phyloP scores from a whole-genome alignment of 1,140 invertebrate genomes.

The Drosophila nannoptera region DNA sequence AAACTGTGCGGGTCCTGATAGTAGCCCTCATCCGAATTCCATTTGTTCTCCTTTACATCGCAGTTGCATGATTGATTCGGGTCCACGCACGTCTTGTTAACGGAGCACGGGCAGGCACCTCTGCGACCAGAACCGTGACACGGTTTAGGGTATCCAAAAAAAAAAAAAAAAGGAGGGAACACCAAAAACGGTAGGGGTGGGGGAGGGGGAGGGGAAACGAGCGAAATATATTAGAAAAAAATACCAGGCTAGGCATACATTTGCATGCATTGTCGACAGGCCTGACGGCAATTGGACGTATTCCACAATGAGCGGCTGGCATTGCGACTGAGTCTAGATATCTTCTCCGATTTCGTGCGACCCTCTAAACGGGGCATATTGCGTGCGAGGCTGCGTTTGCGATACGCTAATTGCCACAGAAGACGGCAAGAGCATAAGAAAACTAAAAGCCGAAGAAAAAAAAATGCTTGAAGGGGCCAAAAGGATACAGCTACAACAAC shows the following conservation, averaged over 20 bases:
- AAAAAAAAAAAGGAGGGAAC: slow-evolving; percentile 15
- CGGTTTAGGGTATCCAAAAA: slow-evolving; percentile 59
- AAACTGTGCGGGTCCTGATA: slow-evolving; percentile 88
- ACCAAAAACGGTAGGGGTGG: no score
- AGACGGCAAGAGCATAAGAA: no score
- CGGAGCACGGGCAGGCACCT: slow-evolving; percentile 84
- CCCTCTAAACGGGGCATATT: slow-evolving; percentile 41
- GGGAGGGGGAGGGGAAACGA: no score
- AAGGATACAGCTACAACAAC: background rate
- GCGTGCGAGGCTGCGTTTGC: slow-evolving; percentile 16
- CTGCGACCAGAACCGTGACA: slow-evolving; percentile 71
- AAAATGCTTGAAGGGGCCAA: background rate
- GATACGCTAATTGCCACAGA: slow-evolving; percentile 30
- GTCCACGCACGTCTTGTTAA: slow-evolving; percentile 89
- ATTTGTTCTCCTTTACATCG: slow-evolving; percentile 89
- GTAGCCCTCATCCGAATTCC: slow-evolving; percentile 92
- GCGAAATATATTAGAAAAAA: slow-evolving; percentile 3
- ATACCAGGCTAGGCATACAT: slow-evolving; percentile 47
- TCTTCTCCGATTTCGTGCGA: slow-evolving; percentile 40
- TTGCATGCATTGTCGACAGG: slow-evolving; percentile 59
- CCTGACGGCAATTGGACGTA: slow-evolving; percentile 63
- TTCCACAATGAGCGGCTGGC: slow-evolving; percentile 48
- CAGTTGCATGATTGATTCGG: slow-evolving; percentile 92
- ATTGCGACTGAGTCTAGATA: slow-evolving; percentile 1
- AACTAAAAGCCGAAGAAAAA: no score